Conservation (phyloP, 2,113 vertebrate genomes). For the Lampris megalopsis region DNA sequence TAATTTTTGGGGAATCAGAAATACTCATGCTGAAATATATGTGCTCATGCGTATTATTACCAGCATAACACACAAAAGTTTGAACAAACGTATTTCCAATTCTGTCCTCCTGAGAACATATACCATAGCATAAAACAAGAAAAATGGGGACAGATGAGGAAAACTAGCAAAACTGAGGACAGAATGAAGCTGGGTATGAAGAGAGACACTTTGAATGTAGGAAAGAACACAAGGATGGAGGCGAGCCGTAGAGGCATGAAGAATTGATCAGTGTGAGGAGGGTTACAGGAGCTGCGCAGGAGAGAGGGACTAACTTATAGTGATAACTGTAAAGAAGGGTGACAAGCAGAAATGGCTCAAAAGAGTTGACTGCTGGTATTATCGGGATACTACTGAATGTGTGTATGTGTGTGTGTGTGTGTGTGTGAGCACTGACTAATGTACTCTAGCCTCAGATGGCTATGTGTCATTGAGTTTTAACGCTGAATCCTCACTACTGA, state of each 20-base stretch:
- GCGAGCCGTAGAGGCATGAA: background rate
- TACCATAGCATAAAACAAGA: background rate
- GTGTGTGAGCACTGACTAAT: conserved; percentile 37
- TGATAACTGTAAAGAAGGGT: background rate
- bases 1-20: background rate
- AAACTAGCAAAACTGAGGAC: background rate
- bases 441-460: conserved; percentile 30
- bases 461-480: conserved; percentile 24
- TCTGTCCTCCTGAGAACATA: background rate
- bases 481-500: conserved; percentile 16
- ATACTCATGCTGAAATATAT: background rate
- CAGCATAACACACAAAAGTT: background rate
- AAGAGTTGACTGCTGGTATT: too few species aligned
- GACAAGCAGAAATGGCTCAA: background rate
- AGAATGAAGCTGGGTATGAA: background rate
- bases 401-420: conserved; percentile 17
- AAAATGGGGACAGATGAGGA: background rate
- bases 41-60: background rate
- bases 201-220: background rate
- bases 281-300: background rate
- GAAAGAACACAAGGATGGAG: background rate
- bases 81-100: background rate
- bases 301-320: background rate
- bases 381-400: background rate
- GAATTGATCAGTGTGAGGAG: background rate